These are phyloP conservation scores for Melospiza georgiana DNA, from an alignment of 2,113 vertebrate genomes.

Conservation along the genomic window DNA sequence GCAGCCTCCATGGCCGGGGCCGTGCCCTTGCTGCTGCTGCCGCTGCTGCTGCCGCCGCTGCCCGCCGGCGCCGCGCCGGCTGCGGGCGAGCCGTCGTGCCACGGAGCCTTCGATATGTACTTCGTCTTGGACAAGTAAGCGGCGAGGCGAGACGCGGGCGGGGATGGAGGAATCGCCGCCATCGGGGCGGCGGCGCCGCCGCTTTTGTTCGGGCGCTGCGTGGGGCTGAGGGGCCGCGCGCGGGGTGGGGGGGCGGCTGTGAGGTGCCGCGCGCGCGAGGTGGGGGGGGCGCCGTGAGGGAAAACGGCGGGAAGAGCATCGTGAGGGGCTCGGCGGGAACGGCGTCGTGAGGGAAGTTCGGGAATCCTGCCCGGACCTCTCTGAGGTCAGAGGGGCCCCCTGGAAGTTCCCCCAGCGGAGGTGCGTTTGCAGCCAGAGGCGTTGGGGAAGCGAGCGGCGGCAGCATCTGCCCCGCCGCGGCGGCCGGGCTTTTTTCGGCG, in stretches of 20 bases:
- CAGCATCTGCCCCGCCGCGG: not conserved
- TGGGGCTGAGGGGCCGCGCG: not conserved
- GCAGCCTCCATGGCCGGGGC: too few relatives aligned
- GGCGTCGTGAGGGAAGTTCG: not conserved
- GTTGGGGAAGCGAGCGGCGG: not conserved
- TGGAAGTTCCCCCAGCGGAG: not conserved
- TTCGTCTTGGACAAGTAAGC: slow-evolving; percentile 93
- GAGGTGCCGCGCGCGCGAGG: not conserved
- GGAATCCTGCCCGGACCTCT: not conserved
- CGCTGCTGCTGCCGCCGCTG: not conserved
- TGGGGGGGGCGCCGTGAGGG: not conserved
- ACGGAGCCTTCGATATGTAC: slow-evolving; percentile 89
- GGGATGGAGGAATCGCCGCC: not conserved
- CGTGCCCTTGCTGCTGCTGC: not conserved
- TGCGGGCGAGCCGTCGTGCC: slow-evolving; percentile 79
- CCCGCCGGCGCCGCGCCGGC: not conserved
- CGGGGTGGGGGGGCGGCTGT: not conserved
- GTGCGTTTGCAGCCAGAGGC: not conserved
- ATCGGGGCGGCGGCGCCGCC: not conserved
- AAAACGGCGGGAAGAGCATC: not conserved
- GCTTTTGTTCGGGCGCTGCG: not conserved
- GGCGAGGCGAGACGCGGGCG: not conserved
- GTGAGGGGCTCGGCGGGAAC: not conserved
- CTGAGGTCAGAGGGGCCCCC: not conserved
- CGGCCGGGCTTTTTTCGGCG: not conserved